Percentiles rank a stretch among this genome's conserved stretches.
Conservation (phyloP, 2,797 vertebrate species). For the Trachops cirrhosus region DNA sequence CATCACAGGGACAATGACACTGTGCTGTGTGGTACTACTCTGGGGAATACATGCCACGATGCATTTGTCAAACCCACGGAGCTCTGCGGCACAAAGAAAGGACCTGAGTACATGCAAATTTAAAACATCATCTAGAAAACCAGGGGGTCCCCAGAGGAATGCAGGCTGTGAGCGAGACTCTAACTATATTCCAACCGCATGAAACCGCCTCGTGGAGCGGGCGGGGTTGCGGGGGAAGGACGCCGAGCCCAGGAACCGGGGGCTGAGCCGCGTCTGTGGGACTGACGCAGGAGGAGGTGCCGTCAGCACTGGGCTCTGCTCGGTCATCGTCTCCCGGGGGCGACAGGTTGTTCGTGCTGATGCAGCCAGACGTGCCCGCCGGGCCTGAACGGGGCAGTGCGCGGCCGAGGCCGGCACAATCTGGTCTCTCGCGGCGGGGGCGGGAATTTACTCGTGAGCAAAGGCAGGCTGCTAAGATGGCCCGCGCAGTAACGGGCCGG, state of each 20-base stretch:
- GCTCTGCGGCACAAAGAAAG: neutral
- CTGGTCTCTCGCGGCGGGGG: neutral
- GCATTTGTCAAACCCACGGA: neutral
- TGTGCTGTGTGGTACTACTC: accelerated
- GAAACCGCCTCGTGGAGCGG: too few relatives aligned
- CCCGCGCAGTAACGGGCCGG: accelerated
- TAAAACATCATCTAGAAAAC: neutral
- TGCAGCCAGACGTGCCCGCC: accelerated
- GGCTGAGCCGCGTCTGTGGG: neutral
- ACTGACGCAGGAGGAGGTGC: neutral
- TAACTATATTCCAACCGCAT: too few relatives aligned
- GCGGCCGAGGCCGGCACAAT: neutral
- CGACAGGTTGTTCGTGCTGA: accelerated
- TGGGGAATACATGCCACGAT: neutral
- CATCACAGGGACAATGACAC: neutral
- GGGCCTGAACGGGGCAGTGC: neutral
- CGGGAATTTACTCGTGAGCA: neutral
- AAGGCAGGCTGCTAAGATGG: neutral
- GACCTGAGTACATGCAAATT: neutral
- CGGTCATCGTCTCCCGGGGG: neutral
- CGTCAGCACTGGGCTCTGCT: accelerated
- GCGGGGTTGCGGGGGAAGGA: too few relatives aligned
- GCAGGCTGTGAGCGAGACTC: neutral
- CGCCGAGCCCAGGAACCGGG: too few relatives aligned
- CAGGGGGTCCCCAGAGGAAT: neutral